A percentile compares a stretch with the other conserved stretches of the same genome.
These are phyloP conservation scores for Plagiodera versicolora DNA, from an alignment of 2,888 invertebrate species.

Conservation along the genomic window DNA sequence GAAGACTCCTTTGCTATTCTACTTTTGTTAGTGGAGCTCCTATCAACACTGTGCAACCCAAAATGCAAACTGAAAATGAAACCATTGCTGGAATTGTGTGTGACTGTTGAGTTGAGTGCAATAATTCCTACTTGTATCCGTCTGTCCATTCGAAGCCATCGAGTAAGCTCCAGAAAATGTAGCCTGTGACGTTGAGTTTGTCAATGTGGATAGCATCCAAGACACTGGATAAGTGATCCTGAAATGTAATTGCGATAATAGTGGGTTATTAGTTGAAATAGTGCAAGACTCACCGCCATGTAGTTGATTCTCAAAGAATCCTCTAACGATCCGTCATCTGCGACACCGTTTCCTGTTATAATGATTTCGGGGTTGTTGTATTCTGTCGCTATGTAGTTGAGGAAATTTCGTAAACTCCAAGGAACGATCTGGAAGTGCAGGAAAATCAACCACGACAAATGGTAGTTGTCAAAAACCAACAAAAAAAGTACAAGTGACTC, in stretches of 20 bases:
- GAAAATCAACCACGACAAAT: too few species aligned
- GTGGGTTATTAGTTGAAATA: not conserved
- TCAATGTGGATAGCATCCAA: constrained; percentile 7
- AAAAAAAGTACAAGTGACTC: too few species aligned
- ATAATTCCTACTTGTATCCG: constrained; percentile 5
- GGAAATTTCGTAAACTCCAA: constrained; percentile 7
- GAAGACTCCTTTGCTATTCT: constrained; percentile 11
- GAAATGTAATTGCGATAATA: not conserved
- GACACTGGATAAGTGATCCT: constrained; percentile 7
- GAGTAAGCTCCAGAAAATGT: constrained; percentile 14
- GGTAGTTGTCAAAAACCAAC: too few species aligned
- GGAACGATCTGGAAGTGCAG: constrained; percentile 12
- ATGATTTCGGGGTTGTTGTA: constrained; percentile 13
- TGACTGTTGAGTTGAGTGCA: not conserved
- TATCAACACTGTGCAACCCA: constrained; percentile 8
- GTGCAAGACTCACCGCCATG: constrained; percentile 2
- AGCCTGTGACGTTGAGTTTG: constrained; percentile 11
- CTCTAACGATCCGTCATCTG: constrained; percentile 6
- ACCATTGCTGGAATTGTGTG: too few species aligned
- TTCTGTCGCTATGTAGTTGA: not conserved
- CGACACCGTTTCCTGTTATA: constrained; percentile 15
- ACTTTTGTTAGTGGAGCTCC: not conserved
- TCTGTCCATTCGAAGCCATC: constrained; percentile 16
- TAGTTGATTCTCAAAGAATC: constrained; percentile 11
- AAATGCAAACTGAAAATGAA: constrained; percentile 12